phyloP scores from a whole-genome alignment of 2,888 invertebrate genomes.

The Melanophora roralis region DNA sequence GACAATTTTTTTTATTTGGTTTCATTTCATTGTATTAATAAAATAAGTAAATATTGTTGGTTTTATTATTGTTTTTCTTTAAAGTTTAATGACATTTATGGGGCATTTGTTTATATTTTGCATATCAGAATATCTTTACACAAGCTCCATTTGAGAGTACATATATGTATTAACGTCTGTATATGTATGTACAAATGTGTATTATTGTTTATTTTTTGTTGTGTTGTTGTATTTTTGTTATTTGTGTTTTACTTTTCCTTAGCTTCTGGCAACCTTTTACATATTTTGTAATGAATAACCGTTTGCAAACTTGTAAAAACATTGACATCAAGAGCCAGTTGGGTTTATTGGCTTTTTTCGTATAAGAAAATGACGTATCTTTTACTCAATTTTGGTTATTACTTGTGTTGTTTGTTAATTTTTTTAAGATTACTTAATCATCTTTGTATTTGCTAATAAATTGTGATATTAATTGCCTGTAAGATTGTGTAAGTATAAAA shows the following conservation, averaged over 20 bases:
- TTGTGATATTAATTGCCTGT: background rate
- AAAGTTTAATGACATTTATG: slow-evolving; percentile 61
- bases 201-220: background rate
- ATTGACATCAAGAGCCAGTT: too few relatives aligned
- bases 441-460: slow-evolving; percentile 7
- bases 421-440: too few relatives aligned
- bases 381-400: slow-evolving; percentile 16
- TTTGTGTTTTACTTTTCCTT: background rate
- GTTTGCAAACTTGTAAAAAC: background rate
- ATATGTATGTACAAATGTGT: too few relatives aligned
- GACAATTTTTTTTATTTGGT: slow-evolving; percentile 13
- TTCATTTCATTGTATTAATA: background rate
- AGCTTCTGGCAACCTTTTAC: slow-evolving; percentile 47
- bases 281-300: slow-evolving; percentile 20
- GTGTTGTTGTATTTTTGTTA: slow-evolving; percentile 2
- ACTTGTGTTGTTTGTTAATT: background rate
- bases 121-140: slow-evolving; percentile 45
- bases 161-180: too few relatives aligned
- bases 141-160: background rate
- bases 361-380: slow-evolving; percentile 31
- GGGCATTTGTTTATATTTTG: slow-evolving; percentile 61
- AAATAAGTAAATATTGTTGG: background rate
- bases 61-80: slow-evolving; percentile 17
- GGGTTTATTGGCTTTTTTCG: slow-evolving; percentile 51
- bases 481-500: background rate